Conservation (phyloP, 2,888 invertebrate genomes). For the Rotaria macrura region DNA sequence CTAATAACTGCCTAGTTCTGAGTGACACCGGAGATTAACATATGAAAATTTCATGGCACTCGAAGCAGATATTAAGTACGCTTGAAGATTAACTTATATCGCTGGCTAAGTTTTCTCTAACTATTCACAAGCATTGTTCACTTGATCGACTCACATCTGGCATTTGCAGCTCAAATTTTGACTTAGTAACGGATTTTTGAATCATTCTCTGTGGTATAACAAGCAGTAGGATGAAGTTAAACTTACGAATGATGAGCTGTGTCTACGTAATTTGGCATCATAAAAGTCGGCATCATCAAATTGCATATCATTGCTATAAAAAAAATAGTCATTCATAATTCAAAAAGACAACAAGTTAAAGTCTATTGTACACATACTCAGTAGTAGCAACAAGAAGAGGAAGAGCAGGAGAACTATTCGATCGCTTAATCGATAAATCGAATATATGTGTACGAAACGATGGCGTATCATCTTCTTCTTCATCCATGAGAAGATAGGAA, state of each 20-base stretch:
- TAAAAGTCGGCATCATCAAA: background rate
- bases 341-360: background rate
- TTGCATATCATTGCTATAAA: constrained; percentile 6
- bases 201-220: too few relatives aligned
- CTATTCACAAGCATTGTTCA: too few relatives aligned
- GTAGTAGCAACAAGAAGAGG: background rate
- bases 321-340: background rate
- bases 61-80: too few relatives aligned
- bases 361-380: background rate
- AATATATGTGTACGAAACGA: background rate
- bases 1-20: too few relatives aligned
- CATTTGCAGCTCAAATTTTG: too few relatives aligned
- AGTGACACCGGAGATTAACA: too few relatives aligned
- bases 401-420: constrained; percentile 19
- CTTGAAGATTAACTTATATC: too few relatives aligned
- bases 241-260: constrained; percentile 20
- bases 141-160: too few relatives aligned
- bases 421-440: constrained; percentile 6
- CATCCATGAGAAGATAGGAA: background rate
- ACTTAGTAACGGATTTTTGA: too few relatives aligned
- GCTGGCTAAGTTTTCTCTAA: too few relatives aligned
- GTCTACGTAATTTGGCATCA: background rate
- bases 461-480: constrained; percentile 13
- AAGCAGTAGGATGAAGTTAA: too few relatives aligned
- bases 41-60: too few relatives aligned